Conservation (phyloP, 2,888 invertebrate genomes). For the Acrobasis suavella region DNA sequence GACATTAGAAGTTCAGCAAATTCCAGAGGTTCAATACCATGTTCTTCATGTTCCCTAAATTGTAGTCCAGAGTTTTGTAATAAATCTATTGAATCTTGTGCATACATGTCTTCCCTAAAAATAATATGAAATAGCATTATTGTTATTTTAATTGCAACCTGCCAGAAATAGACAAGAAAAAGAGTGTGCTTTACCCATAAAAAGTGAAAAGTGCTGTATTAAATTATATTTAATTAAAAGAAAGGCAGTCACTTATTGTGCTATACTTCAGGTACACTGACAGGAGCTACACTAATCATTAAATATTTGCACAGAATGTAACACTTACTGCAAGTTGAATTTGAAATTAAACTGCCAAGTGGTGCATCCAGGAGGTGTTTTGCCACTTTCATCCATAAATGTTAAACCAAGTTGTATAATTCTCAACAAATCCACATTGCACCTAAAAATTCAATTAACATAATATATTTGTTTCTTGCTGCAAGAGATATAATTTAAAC, state of each 20-base stretch:
- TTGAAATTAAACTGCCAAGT: slow-evolving; percentile 99
- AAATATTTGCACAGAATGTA: too few relatives aligned
- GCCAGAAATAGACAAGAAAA: too few relatives aligned
- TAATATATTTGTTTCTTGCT: too few relatives aligned
- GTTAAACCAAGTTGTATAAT: slow-evolving; percentile 98
- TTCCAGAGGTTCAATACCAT: slow-evolving; percentile 97
- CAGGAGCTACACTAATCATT: too few relatives aligned
- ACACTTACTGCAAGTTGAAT: slow-evolving; percentile 95
- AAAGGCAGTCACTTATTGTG: too few relatives aligned
- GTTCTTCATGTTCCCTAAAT: slow-evolving; percentile 98
- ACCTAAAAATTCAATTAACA: slow-evolving; percentile 62
- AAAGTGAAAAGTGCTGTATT: too few relatives aligned
- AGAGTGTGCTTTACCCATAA: too few relatives aligned
- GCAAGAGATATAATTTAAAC: too few relatives aligned
- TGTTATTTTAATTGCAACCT: slow-evolving; percentile 2
- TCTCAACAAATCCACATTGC: slow-evolving; percentile 98
- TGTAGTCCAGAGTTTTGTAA: slow-evolving; percentile 98
- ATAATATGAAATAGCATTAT: slow-evolving; percentile 13
- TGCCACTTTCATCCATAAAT: slow-evolving; percentile 98
- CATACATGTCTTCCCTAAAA: slow-evolving; percentile 98
- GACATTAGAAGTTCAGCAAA: slow-evolving; percentile 99
- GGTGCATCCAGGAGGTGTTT: slow-evolving; percentile 94
- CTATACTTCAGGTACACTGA: too few relatives aligned
- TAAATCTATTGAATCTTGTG: slow-evolving; percentile 99
- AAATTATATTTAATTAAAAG: too few relatives aligned